These are phyloP conservation scores for Danio aesculapii DNA, from an alignment of 2,797 vertebrate species.

Conservation along the genomic window DNA sequence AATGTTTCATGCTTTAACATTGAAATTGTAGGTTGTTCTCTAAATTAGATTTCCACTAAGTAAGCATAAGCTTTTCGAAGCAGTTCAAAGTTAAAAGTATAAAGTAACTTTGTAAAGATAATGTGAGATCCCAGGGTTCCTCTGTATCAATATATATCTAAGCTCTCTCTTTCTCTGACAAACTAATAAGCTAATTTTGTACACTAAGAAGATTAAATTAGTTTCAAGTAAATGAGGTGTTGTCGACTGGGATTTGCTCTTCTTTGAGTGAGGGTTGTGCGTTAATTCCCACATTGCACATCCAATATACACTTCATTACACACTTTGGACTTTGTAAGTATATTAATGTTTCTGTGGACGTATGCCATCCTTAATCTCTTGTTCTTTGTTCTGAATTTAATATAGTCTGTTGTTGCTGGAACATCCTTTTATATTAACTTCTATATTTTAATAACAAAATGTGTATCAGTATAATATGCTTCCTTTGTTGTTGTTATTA, in stretches of 20 bases:
- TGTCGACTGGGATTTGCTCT: conserved; percentile 57
- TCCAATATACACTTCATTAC: conserved; percentile 10
- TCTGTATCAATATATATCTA: neutral
- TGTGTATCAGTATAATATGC: neutral
- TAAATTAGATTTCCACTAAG: no score
- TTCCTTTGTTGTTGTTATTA: neutral
- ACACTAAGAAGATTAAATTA: conserved; percentile 75
- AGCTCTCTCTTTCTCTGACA: conserved; percentile 60
- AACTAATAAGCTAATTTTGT: conserved; percentile 70
- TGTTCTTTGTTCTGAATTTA: neutral
- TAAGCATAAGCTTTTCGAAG: no score
- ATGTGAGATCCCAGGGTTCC: neutral
- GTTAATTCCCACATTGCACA: conserved; percentile 5
- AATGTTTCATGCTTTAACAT: no score
- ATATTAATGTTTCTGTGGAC: neutral
- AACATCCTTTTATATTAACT: neutral
- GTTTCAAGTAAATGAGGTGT: conserved; percentile 72
- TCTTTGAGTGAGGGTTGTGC: conserved; percentile 53
- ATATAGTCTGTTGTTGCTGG: neutral
- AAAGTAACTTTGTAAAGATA: neutral
- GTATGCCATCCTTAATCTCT: neutral
- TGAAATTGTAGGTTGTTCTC: no score
- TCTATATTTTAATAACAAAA: neutral
- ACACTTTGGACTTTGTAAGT: conserved; percentile 4
- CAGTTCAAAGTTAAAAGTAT: no score